Evolutionary conservation across 2,797 vertebrate genomes (phyloP).

Genomic region (Sebastes vulpes): DNA sequence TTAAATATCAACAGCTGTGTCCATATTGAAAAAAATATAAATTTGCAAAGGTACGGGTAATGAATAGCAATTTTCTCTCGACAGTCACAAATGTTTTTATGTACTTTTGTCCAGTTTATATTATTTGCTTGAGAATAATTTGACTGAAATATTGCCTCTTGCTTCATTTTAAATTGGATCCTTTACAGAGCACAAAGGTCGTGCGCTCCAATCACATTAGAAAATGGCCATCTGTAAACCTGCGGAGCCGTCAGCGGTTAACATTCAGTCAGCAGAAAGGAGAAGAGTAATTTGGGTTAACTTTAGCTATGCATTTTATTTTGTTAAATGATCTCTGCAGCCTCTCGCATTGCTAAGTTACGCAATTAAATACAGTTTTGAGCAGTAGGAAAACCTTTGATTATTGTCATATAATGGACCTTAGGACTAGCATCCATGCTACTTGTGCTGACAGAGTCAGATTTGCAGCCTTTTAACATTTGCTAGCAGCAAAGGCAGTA

Average conservation of each 20-base stretch:
- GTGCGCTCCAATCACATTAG: slow-evolving; percentile 48
- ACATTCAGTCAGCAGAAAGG: slow-evolving; percentile 54
- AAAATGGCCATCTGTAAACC: slow-evolving; percentile 64
- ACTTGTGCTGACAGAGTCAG: slow-evolving; percentile 63
- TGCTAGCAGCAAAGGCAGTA: slow-evolving; percentile 33
- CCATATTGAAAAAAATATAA: background rate
- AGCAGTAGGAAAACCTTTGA: background rate
- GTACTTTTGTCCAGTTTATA: background rate
- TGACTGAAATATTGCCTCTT: slow-evolving; percentile 22
- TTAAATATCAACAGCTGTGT: background rate
- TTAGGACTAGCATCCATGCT: background rate
- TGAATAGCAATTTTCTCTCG: background rate
- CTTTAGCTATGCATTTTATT: slow-evolving; percentile 26
- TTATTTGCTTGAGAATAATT: slow-evolving; percentile 2
- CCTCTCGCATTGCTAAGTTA: background rate
- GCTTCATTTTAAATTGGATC: slow-evolving; percentile 44
- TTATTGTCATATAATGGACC: background rate
- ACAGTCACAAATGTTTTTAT: background rate
- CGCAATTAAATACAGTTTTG: background rate
- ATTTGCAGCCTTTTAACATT: slow-evolving; percentile 55
- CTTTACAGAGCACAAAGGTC: slow-evolving; percentile 51
- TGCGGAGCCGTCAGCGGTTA: slow-evolving; percentile 59
- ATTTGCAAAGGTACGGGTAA: background rate
- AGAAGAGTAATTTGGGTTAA: slow-evolving; percentile 30
- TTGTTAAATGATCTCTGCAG: background rate